Percentiles rank a stretch among this genome's conserved stretches.
phyloP scores from a whole-genome alignment of 2,797 vertebrate species.

The Galago senegalensis region DNA sequence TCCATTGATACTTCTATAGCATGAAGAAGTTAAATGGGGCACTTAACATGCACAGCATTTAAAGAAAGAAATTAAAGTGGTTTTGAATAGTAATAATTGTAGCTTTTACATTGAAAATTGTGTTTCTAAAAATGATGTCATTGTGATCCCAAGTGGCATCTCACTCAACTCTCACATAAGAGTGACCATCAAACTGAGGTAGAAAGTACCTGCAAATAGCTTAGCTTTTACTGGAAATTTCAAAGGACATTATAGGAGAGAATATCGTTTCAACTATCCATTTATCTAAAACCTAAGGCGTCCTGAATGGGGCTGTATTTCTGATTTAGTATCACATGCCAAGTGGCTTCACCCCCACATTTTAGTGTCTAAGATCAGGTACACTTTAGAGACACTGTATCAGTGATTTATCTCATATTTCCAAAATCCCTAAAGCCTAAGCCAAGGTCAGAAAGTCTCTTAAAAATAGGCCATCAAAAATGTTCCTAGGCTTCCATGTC shows the following conservation, averaged over 20 bases:
- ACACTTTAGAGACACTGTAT: background rate
- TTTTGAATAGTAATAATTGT: conserved; percentile 60
- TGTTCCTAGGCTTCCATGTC: background rate
- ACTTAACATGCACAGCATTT: conserved; percentile 30
- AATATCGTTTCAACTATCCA: conserved; percentile 50
- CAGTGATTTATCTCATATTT: conserved; percentile 27
- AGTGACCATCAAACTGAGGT: conserved; percentile 66
- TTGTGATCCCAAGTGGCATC: conserved; percentile 54
- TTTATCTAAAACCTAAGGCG: conserved; percentile 71
- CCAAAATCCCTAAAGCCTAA: conserved; percentile 34
- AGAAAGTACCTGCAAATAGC: conserved; percentile 57
- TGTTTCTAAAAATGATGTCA: conserved; percentile 68
- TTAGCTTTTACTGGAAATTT: conserved; percentile 71
- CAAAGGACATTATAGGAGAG: conserved; percentile 52
- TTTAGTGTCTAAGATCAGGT: conserved; percentile 41
- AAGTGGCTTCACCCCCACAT: conserved; percentile 20
- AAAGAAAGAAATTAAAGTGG: conserved; percentile 58
- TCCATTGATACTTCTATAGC: conserved; percentile 57
- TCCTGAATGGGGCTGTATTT: conserved; percentile 52
- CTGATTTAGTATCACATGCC: background rate
- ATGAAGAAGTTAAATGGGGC: conserved; percentile 57
- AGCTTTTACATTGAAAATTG: conserved; percentile 63
- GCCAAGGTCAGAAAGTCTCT: conserved; percentile 45
- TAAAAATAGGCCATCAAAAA: conserved; percentile 9
- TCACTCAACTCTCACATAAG: conserved; percentile 47